Conservation (phyloP, 1,140 invertebrate genomes). For the Mya arenaria region DNA sequence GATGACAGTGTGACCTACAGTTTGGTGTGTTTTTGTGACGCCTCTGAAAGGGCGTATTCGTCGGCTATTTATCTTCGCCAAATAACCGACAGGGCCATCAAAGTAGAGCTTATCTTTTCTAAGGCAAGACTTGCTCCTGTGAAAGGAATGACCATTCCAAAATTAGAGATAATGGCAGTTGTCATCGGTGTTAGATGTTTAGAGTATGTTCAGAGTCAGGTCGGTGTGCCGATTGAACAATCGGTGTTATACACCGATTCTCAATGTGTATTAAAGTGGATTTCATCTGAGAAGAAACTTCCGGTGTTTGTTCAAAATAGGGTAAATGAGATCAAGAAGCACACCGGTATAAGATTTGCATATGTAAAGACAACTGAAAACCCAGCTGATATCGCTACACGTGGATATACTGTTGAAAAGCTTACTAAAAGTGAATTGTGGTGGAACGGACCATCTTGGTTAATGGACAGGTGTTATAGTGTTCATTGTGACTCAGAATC, state of each 20-base stretch:
- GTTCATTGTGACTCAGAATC: not conserved
- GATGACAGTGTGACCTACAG: not conserved
- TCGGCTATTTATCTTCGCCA: not conserved
- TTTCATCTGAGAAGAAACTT: not conserved
- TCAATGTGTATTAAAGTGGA: conserved; percentile 22
- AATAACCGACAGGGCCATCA: not conserved
- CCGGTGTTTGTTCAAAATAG: conserved; percentile 22
- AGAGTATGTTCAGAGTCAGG: not conserved
- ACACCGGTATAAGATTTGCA: not conserved
- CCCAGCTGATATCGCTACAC: conserved; percentile 20
- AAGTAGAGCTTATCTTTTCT: not conserved
- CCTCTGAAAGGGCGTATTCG: not conserved
- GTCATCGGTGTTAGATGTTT: conserved; percentile 6
- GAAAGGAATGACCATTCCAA: conserved; percentile 1
- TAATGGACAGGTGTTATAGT: not conserved
- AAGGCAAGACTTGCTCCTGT: conserved; percentile 5
- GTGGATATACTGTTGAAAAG: not conserved
- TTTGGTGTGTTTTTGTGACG: conserved; percentile 15
- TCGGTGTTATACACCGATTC: conserved; percentile 2
- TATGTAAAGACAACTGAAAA: conserved; percentile 10
- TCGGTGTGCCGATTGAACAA: not conserved
- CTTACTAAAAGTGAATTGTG: not conserved
- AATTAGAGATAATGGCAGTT: conserved; percentile 16
- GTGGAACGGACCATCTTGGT: conserved; percentile 14
- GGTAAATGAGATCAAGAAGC: conserved; percentile 7